These are phyloP conservation scores for Ostrea edulis DNA, from an alignment of 1,140 invertebrate genomes.

Conservation along the genomic window DNA sequence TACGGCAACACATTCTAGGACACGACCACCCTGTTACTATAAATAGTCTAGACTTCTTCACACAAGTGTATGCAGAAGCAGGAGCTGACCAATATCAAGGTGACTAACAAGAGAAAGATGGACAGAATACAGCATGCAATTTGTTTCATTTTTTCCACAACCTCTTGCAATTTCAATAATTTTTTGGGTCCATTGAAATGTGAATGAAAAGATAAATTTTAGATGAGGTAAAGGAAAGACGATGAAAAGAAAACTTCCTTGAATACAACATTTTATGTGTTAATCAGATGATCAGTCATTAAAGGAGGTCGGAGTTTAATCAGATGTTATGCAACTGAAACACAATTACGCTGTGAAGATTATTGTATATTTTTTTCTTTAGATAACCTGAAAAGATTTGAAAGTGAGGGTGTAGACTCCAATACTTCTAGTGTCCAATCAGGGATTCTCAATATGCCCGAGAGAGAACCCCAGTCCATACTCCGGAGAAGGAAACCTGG, in stretches of 20 bases:
- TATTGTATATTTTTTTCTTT: not conserved
- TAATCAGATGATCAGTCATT: too few species aligned
- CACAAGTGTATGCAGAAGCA: constrained; percentile 75
- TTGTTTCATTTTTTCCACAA: too few species aligned
- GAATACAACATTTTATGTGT: too few species aligned
- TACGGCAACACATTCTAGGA: constrained; percentile 73
- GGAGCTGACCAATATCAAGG: constrained; percentile 75
- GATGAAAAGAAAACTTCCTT: too few species aligned
- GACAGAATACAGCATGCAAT: not conserved
- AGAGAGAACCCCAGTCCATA: constrained; percentile 11
- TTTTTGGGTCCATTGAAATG: too few species aligned
- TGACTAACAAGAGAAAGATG: constrained; percentile 40
- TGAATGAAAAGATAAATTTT: too few species aligned
- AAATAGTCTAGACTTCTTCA: constrained; percentile 74
- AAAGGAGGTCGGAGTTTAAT: too few species aligned
- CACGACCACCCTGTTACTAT: constrained; percentile 69
- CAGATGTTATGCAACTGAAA: too few species aligned
- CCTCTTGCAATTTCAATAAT: too few species aligned
- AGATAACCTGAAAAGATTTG: constrained; percentile 37
- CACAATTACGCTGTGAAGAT: not conserved
- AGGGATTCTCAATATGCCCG: not conserved
- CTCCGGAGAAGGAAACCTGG: not conserved
- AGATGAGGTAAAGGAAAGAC: too few species aligned
- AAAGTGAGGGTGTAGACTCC: not conserved
- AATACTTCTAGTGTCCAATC: not conserved